Base-by-base conservation (phyloP, 92 coral and sea anemone species). In the Parazoanthus swiftii region DNA sequence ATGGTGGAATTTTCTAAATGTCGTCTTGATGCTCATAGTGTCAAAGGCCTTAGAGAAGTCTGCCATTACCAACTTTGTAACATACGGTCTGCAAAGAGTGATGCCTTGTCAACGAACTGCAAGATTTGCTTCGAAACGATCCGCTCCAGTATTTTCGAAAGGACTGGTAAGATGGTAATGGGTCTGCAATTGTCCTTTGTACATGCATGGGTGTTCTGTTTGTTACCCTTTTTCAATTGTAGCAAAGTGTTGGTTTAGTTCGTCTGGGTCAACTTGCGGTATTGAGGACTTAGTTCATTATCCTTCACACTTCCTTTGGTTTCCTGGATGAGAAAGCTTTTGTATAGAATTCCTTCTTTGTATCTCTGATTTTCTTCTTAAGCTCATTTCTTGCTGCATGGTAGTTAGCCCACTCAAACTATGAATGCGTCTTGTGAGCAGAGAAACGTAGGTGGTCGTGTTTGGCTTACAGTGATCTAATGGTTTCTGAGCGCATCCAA, bases 291-390 rank as follows among this genome's bases (percentile, higher is more conserved):
- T 81, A 75, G 81, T 89, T 85, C 26, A 89, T 83, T 2, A 82
- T 46, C n/a, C 88, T 76, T 82, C 88, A 82, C 26, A 89, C 88
- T 37, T 72, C 77, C 29, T 89, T 84, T 14, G 89, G 72, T 75
- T 82, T 82, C 14, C 16, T 36, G 11, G 89, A 77, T 54, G 85
- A 78, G 37, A 63, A 63, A 26, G 73, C 85, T 33, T 79, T 87
- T n/a, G 3, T 36, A 39, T 25, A 16, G 48, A 74, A 68, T 66
- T 51, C 81, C 29, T 33, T 46, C 25, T 29, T 43, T 38, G 73
- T 43, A 13, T 38, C 10, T 23, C 76, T 44, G 2, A 87, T 87
- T 39, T 35, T 63, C 26, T 74, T 39, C 76, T 88, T 88, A 6
- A 88, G 90, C 21, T 13, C 59, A 26, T 88, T 88, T 56, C 90